Evolutionary conservation across 2,113 vertebrate genomes (phyloP).

Genomic region (Lampris incognitus): DNA sequence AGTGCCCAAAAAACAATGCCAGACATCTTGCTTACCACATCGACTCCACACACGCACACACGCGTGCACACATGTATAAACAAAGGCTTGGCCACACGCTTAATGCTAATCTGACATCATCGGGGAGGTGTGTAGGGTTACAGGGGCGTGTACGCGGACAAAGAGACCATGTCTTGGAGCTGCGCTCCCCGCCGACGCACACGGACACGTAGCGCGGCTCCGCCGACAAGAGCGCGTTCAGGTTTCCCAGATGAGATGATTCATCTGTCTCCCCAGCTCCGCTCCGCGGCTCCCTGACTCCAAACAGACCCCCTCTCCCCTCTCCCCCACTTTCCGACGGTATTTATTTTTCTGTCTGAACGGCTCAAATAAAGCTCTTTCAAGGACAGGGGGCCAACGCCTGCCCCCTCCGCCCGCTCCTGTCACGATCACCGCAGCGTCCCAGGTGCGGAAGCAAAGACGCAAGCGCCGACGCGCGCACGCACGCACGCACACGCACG

Average conservation of each 20-base stretch:
- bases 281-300: constrained; percentile 64
- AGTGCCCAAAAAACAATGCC: constrained; percentile 78
- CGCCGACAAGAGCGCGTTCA: constrained; percentile 74
- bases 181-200: constrained; percentile 76
- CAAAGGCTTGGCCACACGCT: constrained; percentile 54
- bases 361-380: constrained; percentile 51
- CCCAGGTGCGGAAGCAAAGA: constrained; percentile 5
- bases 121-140: constrained; percentile 72
- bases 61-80: constrained; percentile 46
- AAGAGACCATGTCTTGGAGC: constrained; percentile 60
- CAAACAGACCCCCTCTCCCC: constrained; percentile 66
- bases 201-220: constrained; percentile 75
- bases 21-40: constrained; percentile 72
- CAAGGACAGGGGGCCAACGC: constrained; percentile 50
- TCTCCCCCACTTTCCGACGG: constrained; percentile 41
- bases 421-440: constrained; percentile 15
- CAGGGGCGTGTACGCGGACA: constrained; percentile 59
- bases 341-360: constrained; percentile 81
- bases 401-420: constrained; percentile 25
- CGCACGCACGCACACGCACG: neutral
- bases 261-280: constrained; percentile 69
- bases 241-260: constrained; percentile 76
- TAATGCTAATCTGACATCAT: constrained; percentile 85
- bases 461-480: neutral
- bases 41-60: constrained; percentile 42